A percentile compares a stretch with the other conserved stretches of the same genome.
Conservation (phyloP, 2,113 vertebrate genomes). For the Helogale parvula region DNA sequence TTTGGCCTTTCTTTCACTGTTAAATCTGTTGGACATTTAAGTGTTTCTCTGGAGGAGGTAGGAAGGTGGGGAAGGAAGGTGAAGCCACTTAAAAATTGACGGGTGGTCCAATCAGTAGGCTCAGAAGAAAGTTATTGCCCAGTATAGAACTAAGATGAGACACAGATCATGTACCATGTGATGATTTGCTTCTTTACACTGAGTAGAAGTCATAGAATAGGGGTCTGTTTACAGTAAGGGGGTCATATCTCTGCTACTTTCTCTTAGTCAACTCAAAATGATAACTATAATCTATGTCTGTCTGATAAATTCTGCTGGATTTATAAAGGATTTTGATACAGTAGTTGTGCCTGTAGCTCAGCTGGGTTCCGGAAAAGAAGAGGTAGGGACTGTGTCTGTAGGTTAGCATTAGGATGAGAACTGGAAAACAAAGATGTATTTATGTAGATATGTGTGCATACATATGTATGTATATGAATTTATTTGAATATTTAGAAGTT, state of each 20-base stretch:
- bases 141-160: not conserved
- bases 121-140: not conserved
- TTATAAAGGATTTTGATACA: not conserved
- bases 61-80: not conserved
- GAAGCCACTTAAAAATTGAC: not conserved
- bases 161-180: not conserved
- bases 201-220: not conserved
- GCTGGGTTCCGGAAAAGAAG: not conserved
- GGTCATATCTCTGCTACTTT: not conserved
- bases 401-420: not conserved
- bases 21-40: not conserved
- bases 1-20: not conserved
- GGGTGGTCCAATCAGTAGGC: not conserved
- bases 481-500: not conserved
- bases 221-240: not conserved
- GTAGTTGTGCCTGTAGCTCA: not conserved
- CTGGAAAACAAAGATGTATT: not conserved
- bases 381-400: not conserved
- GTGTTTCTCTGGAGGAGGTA: conserved; percentile 29
- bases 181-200: not conserved
- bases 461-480: not conserved
- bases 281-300: not conserved
- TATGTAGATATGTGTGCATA: not conserved
- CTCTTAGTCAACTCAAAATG: not conserved
- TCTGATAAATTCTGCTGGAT: not conserved